A percentile compares a stretch with the other conserved stretches of the same genome.
These are phyloP conservation scores for Seriola quinqueradiata DNA, from an alignment of 2,113 vertebrate species.

Conservation along the genomic window DNA sequence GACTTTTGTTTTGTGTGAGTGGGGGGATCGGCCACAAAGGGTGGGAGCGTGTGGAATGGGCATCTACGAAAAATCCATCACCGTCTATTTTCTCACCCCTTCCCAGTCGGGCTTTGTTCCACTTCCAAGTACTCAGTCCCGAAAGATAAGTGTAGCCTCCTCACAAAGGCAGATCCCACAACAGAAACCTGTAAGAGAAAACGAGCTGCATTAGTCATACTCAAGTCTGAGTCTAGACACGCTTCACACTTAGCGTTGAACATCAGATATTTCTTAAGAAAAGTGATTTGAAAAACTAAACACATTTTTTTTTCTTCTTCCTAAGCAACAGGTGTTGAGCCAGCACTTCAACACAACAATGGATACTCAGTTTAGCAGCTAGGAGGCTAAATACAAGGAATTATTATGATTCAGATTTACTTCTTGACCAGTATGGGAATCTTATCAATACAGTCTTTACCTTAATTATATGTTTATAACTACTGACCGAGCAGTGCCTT, in stretches of 20 bases:
- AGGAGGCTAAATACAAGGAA: not conserved
- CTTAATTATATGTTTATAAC: not conserved
- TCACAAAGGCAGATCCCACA: slow-evolving; percentile 41
- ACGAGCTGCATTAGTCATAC: slow-evolving; percentile 18
- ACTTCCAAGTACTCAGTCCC: slow-evolving; percentile 71
- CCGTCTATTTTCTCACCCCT: slow-evolving; percentile 78
- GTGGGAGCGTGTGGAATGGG: slow-evolving; percentile 68
- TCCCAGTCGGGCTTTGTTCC: slow-evolving; percentile 77
- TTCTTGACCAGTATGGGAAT: not conserved
- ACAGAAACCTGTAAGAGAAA: slow-evolving; percentile 52
- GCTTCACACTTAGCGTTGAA: not conserved
- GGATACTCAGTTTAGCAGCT: not conserved
- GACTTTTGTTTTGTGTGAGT: slow-evolving; percentile 83
- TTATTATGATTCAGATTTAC: not conserved
- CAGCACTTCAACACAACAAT: not conserved
- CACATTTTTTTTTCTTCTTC: not conserved
- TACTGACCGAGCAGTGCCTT: not conserved
- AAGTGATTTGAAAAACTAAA: not conserved
- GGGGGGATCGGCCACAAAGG: slow-evolving; percentile 69
- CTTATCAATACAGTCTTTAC: not conserved
- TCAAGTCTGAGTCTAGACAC: not conserved
- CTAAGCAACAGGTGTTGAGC: slow-evolving; percentile 71
- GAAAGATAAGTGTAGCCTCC: slow-evolving; percentile 59
- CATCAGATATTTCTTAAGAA: not conserved
- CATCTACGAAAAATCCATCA: slow-evolving; percentile 74